A percentile compares a stretch with the other conserved stretches of the same genome.
Conservation (phyloP, 37 sponge, comb jelly and placozoan genomes). For the Spongia lamella region DNA sequence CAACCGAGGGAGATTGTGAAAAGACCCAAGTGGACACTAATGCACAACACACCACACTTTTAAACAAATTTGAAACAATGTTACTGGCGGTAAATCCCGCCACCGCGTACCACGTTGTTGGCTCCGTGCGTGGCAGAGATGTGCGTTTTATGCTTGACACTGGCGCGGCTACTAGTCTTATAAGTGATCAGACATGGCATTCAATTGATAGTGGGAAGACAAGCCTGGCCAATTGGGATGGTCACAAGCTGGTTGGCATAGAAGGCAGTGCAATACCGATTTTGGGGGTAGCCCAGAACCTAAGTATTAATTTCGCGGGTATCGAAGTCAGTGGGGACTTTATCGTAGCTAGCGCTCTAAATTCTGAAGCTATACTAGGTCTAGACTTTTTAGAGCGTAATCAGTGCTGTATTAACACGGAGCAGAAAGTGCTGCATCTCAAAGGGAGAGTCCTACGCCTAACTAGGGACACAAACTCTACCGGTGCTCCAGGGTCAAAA, state of each 20-base stretch:
- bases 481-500: not conserved
- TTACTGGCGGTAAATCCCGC: constrained; percentile 1
- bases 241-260: constrained; percentile 19
- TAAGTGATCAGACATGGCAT: constrained; percentile 17
- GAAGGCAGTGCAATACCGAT: constrained; percentile 30
- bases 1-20: constrained; percentile 20
- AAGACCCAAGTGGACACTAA: constrained; percentile 5
- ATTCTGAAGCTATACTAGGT: constrained; percentile 35
- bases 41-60: not conserved
- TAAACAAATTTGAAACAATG: too few species aligned
- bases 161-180: constrained; percentile 51
- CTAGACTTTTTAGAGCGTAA: constrained; percentile 30
- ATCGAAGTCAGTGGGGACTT: not conserved
- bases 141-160: constrained; percentile 40
- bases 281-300: not conserved
- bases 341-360: constrained; percentile 24
- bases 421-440: not conserved
- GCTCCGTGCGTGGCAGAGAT: constrained; percentile 8
- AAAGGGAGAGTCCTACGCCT: not conserved
- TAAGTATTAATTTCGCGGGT: constrained; percentile 6
- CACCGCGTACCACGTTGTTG: not conserved
- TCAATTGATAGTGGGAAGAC: not conserved
- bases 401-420: not conserved
- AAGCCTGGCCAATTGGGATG: constrained; percentile 32
- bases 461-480: not conserved